Base-by-base conservation (phyloP, 2,113 vertebrate genomes). In the Gnathonemus longibarbis region DNA sequence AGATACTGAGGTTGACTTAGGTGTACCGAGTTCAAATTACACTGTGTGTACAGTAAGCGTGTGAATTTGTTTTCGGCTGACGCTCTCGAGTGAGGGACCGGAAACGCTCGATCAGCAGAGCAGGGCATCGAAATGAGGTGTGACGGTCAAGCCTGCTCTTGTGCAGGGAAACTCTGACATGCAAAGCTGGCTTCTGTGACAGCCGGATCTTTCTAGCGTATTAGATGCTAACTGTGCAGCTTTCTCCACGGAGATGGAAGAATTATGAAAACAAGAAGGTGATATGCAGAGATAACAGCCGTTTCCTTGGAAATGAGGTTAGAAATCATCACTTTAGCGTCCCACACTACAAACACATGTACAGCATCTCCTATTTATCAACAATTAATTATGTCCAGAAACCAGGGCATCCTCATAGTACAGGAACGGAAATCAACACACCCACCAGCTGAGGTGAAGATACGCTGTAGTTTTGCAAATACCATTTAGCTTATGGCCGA, bases 301-400 rank as follows among this genome's bases (percentile, higher is more conserved):
- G 9, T 48, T 84, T 45, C 83, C 45, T 48, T 84, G 83, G 83
- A 84, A 84, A 48, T 50, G 90, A 93, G 93, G 92, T 90, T 88
- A 84, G 5, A 80, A 53, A 87, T 31, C n/a, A 66, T 90, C 1
- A 56, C 88, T 84, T 39, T 91, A 53, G 66, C 77, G 3, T 70
- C 27, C 70, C 70, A 50, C 17, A 3, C 66, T 80, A 88, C 53
- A 56, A 48, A 35, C 80, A 77, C 83, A 91, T 46, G 87, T 89
- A 17, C 66, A 66, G 88, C 87, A 24, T 35, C 58, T 62, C 24
- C 58, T 66, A n/a, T n/a, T 62, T 27, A 66, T 66, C 58, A 66
- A 27, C 19, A 6, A 24, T 7, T 24, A n/a, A n/a, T 62, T 27
- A 27, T 27, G n/a, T 10, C 8, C 24, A 66, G 58, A 66, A 66